Evolutionary conservation across 30 jellyfish, hydroid and myxozoan species (phyloP), one percentile per base, ranked within the genome.

Genomic region (Aurelia sp.): DNA sequence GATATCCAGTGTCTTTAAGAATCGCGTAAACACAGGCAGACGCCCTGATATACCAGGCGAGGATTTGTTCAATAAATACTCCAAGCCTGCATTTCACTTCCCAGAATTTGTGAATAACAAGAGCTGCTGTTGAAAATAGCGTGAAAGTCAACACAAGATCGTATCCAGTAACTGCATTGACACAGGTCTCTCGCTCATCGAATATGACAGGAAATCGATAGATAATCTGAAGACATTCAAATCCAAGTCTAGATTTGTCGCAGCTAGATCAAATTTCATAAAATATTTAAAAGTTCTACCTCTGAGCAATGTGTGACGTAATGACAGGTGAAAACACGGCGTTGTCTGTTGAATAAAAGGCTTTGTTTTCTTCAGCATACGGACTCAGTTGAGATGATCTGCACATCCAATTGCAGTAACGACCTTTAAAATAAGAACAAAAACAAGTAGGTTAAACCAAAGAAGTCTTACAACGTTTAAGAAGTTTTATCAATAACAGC

Each of bases 291-390:
- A 3, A 22, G 55, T 10, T n/a, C 77, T 52, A 67, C 51, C 84
- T 73, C 71, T 35, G 70, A 16, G 55, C 50, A 73, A 18, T 44
- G 33, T 0, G 16, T 21, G 69, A 70, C 30, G 35, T 35, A 4
- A 27, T 73, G 84, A 73, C 84, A 73, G 84, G 84, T 73, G 84
- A 73, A 72, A 41, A 52, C 23, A 73, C 61, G 22, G 71, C 73
- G 30, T 73, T 51, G 31, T 73, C 5, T 7, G 31, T 0, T 17
- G 51, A 73, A 73, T 73, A 73, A 73, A 50, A 15, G 69, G 69
- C 69, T 59, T 59, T 11, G 33, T 47, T 52, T 47, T 19, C 71
- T 19, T 70, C 22, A 13, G 81, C 62, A 17, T 20, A 6, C 81
- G 11, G 77, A 66, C 81, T 30, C 84, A 17, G 84, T 35, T 48